Percentiles rank a stretch among this genome's conserved stretches.
phyloP scores from a whole-genome alignment of 2,113 vertebrate species.

The Cinclus cinclus region DNA sequence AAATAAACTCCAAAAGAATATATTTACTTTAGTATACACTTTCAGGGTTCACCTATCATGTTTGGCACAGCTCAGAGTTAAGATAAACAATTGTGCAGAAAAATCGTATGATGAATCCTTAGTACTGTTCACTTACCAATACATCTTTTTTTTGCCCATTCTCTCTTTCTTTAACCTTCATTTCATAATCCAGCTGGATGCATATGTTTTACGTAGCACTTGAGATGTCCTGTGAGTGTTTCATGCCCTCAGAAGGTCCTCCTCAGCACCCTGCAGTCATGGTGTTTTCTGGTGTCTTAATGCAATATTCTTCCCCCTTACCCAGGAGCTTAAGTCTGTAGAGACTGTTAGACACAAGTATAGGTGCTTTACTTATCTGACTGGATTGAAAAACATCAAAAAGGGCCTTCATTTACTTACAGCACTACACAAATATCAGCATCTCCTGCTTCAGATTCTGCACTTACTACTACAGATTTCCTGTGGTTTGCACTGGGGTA shows the following conservation, averaged over 20 bases:
- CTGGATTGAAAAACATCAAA: not conserved
- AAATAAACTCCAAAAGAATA: conserved; percentile 58
- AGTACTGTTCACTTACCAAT: not conserved
- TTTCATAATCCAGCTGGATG: not conserved
- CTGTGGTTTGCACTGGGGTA: not conserved
- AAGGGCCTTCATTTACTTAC: not conserved
- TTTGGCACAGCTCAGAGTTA: conserved; percentile 31
- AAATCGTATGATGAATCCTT: conserved; percentile 1
- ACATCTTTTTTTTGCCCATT: not conserved
- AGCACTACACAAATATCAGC: not conserved
- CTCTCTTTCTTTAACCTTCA: not conserved
- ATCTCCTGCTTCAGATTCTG: not conserved
- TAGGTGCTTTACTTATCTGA: not conserved
- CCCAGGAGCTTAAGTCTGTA: not conserved
- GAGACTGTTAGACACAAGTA: not conserved
- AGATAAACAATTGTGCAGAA: conserved; percentile 62
- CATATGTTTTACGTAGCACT: not conserved
- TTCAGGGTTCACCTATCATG: conserved; percentile 39
- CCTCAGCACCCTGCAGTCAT: not conserved
- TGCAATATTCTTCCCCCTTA: not conserved
- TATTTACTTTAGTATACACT: conserved; percentile 67
- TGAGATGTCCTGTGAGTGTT: not conserved
- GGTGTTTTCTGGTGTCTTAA: not conserved
- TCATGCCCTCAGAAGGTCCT: not conserved
- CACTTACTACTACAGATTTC: not conserved